Evolutionary conservation across 2,888 invertebrate genomes (phyloP).

Genomic region (Tridacna gigas): DNA sequence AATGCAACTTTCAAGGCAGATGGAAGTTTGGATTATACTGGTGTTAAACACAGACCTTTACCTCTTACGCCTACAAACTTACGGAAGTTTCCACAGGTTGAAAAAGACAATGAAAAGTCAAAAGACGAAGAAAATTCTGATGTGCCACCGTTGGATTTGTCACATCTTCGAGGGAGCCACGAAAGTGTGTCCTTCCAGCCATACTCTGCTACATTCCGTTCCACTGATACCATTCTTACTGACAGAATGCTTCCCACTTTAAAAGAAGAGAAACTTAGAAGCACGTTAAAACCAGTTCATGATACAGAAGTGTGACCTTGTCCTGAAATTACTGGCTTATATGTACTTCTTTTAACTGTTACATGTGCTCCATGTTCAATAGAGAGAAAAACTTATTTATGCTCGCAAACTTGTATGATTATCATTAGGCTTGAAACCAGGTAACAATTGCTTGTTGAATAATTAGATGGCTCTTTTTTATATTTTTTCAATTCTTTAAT

Average conservation of each 20-base stretch:
- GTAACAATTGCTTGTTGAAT: too few relatives aligned
- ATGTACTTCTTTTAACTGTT: too few relatives aligned
- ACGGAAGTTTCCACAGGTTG: slow-evolving; percentile 43
- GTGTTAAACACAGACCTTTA: slow-evolving; percentile 62
- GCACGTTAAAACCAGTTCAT: slow-evolving; percentile 43
- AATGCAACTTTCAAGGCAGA: slow-evolving; percentile 70
- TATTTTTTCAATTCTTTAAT: too few relatives aligned
- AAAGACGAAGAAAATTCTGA: background rate
- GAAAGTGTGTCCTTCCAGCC: slow-evolving; percentile 77
- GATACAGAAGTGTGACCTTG: slow-evolving; percentile 59
- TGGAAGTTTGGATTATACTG: slow-evolving; percentile 73
- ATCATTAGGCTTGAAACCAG: too few relatives aligned
- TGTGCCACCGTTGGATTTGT: slow-evolving; percentile 79
- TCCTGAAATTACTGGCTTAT: background rate
- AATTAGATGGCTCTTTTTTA: too few relatives aligned
- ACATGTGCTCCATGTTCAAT: too few relatives aligned
- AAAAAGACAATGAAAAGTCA: slow-evolving; percentile 32
- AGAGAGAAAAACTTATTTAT: too few relatives aligned
- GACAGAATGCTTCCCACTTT: slow-evolving; percentile 60
- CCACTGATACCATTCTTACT: slow-evolving; percentile 73
- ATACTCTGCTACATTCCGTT: slow-evolving; percentile 72
- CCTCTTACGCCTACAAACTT: slow-evolving; percentile 74
- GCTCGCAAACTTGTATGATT: too few relatives aligned
- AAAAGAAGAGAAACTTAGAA: slow-evolving; percentile 50
- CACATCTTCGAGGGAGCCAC: slow-evolving; percentile 71